Base-by-base conservation (phyloP, 2,888 invertebrate genomes). In the Diarsia rubi region DNA sequence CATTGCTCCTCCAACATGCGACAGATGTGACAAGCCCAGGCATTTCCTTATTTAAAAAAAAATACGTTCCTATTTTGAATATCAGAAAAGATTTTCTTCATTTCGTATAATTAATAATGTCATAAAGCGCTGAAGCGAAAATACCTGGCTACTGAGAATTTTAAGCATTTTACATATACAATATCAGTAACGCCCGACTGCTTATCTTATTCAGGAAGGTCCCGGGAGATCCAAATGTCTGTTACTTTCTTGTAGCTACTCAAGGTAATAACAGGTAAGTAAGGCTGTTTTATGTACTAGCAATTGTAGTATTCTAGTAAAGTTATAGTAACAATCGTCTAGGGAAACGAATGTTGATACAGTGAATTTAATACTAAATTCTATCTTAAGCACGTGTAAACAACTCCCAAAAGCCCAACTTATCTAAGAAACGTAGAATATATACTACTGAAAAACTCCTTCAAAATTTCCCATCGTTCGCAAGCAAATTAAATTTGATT, bases 401-500 rank as follows among this genome's bases (percentile, higher is more conserved):
- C 37, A 37, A 42, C 16, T 62, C 42, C 42, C 16, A 14, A 14
- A 14, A 8, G 60, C 21, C 14, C 14, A 74, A 44, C 27, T 44
- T 4, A 21, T 3, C 0, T 27, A 31, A 19, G 44, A 47, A 70
- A 59, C 31, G n/a, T n/a, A n/a, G n/a, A n/a, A n/a, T n/a, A n/a
- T 54, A 12, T 49, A 54, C 45, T 6, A 3, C 16, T 11, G 31
- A 44, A 57, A 62, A 67, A 47, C 21, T 68, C 52, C 52, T 68
- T 45, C 11, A 49, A 69, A 70, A 1, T 69, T 37, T 47, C 49
- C 59, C 4, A 69, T 49, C 24, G 52, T 75, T 52, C 67, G 24
- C 62, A 67, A 77, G 24, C 63, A 73, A 85, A 87, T 86, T 75
- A 69, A 81, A 87, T 81, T 85, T 83, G 74, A 85, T 70, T 68